phyloP scores from a whole-genome alignment of 2,888 invertebrate species.

The Parnassius smintheus region DNA sequence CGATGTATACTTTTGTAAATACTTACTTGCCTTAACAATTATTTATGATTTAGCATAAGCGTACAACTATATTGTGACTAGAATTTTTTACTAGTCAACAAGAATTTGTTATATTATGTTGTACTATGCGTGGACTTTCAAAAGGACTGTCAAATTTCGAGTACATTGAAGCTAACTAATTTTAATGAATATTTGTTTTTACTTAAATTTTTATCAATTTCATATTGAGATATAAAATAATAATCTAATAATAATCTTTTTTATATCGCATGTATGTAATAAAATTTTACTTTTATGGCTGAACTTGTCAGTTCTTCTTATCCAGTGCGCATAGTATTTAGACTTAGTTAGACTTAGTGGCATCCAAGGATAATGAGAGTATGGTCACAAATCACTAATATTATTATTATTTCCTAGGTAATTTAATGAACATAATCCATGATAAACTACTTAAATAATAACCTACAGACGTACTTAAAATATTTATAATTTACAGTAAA shows the following conservation, averaged over 20 bases:
- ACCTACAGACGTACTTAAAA: constrained; percentile 21
- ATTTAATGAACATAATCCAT: constrained; percentile 1
- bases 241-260: too few species aligned
- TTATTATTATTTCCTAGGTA: constrained; percentile 7
- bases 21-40: constrained; percentile 61
- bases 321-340: constrained; percentile 5
- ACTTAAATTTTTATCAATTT: too few species aligned
- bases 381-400: constrained; percentile 36
- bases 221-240: too few species aligned
- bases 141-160: too few species aligned
- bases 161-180: too few species aligned
- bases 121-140: background rate
- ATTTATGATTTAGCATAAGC: constrained; percentile 67
- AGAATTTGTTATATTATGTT: constrained; percentile 37
- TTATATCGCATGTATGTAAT: too few species aligned
- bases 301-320: too few species aligned
- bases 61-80: constrained; percentile 67
- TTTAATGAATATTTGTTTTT: too few species aligned
- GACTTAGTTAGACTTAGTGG: constrained; percentile 3
- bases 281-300: too few species aligned
- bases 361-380: constrained; percentile 9
- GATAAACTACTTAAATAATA: constrained; percentile 16
- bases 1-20: constrained; percentile 67
- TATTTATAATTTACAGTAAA: background rate
- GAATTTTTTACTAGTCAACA: constrained; percentile 70